These are phyloP conservation scores for Lontra canadensis DNA, from an alignment of 2,113 vertebrate genomes.

Conservation along the genomic window DNA sequence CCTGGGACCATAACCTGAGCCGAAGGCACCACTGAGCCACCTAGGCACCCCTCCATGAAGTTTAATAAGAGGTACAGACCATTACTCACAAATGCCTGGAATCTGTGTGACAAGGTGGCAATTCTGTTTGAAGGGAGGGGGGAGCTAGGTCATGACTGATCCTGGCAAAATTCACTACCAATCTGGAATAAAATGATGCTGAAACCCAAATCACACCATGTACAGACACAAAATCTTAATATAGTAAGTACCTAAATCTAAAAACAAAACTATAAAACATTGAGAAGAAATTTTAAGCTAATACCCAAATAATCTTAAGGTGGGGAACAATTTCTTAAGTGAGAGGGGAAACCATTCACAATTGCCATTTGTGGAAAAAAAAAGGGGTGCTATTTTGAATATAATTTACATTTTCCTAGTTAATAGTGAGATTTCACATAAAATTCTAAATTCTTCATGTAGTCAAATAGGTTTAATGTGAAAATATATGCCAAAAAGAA, in stretches of 20 bases:
- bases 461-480: no score
- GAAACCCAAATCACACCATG: neutral
- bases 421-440: neutral
- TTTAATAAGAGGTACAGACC: neutral
- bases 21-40: no score
- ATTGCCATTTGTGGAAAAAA: neutral
- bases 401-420: constrained; percentile 17
- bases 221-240: neutral
- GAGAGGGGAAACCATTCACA: neutral
- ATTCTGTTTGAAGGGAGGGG: neutral
- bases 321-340: constrained; percentile 16
- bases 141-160: no score
- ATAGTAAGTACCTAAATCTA: neutral
- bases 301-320: neutral
- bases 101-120: neutral
- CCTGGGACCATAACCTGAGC: no score
- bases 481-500: neutral
- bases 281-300: neutral
- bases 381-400: neutral
- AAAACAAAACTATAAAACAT: neutral
- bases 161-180: neutral
- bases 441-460: no score
- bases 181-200: neutral
- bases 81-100: neutral
- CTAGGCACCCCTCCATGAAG: neutral